Conservation (phyloP, 2,888 invertebrate species). For the Tachina lurida region DNA sequence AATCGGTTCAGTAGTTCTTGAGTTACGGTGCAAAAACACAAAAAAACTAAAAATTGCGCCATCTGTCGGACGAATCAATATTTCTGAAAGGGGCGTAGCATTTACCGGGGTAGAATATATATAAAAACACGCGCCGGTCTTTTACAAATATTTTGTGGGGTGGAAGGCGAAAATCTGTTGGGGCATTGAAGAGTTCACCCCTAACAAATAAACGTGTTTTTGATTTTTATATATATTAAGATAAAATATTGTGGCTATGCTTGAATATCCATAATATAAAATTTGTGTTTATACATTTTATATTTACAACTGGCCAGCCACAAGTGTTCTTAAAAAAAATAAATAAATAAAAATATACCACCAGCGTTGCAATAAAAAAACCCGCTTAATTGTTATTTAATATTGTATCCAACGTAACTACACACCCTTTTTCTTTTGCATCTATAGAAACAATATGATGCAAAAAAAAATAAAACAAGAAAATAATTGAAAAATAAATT, state of each 20-base stretch:
- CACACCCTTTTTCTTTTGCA: slow-evolving; percentile 13
- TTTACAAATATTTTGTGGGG: no score
- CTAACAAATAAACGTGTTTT: no score
- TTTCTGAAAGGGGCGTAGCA: no score
- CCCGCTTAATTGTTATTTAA: slow-evolving; percentile 42
- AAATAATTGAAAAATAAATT: slow-evolving; percentile 33
- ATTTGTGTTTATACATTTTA: slow-evolving; percentile 1
- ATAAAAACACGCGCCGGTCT: no score
- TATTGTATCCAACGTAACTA: slow-evolving; percentile 18
- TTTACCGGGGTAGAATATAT: no score
- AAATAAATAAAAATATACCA: slow-evolving; percentile 14
- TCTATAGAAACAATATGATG: neutral
- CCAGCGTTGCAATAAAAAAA: slow-evolving; percentile 16
- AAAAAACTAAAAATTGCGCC: no score
- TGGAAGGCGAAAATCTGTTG: no score
- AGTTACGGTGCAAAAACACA: no score
- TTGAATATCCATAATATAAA: slow-evolving; percentile 4
- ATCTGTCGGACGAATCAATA: no score
- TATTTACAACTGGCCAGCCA: slow-evolving; percentile 4
- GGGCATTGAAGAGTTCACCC: no score
- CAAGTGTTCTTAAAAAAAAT: neutral
- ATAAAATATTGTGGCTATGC: neutral
- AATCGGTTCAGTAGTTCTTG: no score
- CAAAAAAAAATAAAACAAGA: neutral
- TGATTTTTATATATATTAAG: no score